These are phyloP conservation scores for Suillia variegata DNA, from an alignment of 2,888 invertebrate genomes.

Conservation along the genomic window DNA sequence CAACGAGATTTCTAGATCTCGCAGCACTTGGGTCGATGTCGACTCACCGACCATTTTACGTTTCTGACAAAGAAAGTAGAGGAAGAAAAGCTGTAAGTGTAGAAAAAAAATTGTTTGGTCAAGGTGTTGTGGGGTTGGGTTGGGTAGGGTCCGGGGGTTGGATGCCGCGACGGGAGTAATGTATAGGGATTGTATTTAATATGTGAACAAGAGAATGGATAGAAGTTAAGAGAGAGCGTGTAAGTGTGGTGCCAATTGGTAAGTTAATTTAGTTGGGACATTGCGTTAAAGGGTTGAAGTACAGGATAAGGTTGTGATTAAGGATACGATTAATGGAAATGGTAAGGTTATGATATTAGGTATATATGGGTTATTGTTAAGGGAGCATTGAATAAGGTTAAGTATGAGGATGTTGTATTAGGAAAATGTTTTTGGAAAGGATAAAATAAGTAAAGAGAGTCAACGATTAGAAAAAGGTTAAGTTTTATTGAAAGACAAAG, in stretches of 20 bases:
- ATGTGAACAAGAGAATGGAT: constrained; percentile 21
- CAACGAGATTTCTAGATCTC: constrained; percentile 97
- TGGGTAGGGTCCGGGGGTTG: constrained; percentile 2
- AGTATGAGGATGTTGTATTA: too few relatives aligned
- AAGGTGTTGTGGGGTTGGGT: constrained; percentile 16
- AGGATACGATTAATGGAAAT: too few relatives aligned
- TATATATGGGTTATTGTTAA: too few relatives aligned
- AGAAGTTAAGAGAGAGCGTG: constrained; percentile 15
- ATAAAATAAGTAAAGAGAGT: neutral
- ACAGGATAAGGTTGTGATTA: too few relatives aligned
- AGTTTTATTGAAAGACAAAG: too few relatives aligned
- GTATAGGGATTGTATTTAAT: constrained; percentile 13
- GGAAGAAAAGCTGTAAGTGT: constrained; percentile 60
- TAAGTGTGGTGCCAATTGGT: too few relatives aligned
- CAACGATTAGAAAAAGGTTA: neutral
- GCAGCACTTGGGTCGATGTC: constrained; percentile 96
- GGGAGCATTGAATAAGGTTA: too few relatives aligned
- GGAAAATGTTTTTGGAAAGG: too few relatives aligned
- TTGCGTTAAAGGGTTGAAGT: too few relatives aligned
- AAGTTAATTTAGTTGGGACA: too few relatives aligned
- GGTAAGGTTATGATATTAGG: too few relatives aligned
- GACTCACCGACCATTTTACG: constrained; percentile 96
- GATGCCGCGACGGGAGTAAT: constrained; percentile 10
- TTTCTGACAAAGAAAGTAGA: constrained; percentile 78
- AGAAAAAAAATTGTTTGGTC: constrained; percentile 34